phyloP scores from a whole-genome alignment of 2,113 vertebrate species.

The Desmodus rotundus region DNA sequence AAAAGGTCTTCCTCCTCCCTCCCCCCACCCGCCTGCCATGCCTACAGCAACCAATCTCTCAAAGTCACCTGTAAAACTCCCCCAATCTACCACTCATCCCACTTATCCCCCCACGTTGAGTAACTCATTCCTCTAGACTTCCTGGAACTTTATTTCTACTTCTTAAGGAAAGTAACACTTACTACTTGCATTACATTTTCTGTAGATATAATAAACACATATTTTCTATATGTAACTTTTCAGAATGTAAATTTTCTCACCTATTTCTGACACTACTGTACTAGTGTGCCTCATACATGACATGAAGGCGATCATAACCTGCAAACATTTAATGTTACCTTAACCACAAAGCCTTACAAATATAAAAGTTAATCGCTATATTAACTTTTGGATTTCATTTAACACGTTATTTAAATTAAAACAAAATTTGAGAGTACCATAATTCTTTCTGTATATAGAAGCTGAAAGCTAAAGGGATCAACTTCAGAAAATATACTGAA shows the following conservation, averaged over 20 bases:
- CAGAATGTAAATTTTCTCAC: background rate
- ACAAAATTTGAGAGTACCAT: background rate
- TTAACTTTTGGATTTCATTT: background rate
- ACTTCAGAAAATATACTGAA: conserved; percentile 42
- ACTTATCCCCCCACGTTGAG: background rate
- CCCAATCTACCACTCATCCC: background rate
- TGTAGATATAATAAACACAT: background rate
- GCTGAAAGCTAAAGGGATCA: conserved; percentile 31
- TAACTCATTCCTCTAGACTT: background rate
- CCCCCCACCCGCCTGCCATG: background rate
- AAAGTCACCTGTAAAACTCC: background rate
- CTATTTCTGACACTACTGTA: background rate
- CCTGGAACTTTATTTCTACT: background rate
- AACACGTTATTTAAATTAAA: background rate
- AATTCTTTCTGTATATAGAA: background rate
- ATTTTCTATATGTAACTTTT: background rate
- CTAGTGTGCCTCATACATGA: background rate
- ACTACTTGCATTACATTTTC: background rate
- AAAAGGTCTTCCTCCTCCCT: background rate
- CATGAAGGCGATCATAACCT: background rate
- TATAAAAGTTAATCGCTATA: background rate
- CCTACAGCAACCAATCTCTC: background rate
- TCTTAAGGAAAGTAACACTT: background rate
- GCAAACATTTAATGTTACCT: background rate
- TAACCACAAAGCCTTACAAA: background rate